phyloP scores from a whole-genome alignment of 2,888 invertebrate species.

The Agrilus cyanescens region DNA sequence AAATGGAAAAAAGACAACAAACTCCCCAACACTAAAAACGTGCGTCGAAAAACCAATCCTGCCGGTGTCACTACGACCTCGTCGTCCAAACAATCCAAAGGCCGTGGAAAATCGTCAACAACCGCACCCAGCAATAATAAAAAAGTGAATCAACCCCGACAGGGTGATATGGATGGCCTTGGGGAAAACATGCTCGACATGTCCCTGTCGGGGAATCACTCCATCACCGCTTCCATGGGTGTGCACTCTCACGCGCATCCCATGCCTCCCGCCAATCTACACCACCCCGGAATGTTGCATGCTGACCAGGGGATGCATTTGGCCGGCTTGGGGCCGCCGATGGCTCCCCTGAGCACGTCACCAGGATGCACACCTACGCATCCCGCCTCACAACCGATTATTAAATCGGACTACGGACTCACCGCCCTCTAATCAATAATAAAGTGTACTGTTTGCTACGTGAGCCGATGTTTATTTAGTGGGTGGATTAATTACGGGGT shows the following conservation, averaged over 20 bases:
- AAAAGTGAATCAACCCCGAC: conserved; percentile 39
- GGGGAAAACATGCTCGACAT: conserved; percentile 39
- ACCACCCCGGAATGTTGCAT: conserved; percentile 29
- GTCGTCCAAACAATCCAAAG: conserved; percentile 21
- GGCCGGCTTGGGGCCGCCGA: conserved; percentile 42
- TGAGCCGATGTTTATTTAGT: background rate
- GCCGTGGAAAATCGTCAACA: conserved; percentile 34
- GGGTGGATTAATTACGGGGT: no score
- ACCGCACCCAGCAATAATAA: conserved; percentile 41
- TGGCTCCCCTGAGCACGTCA: conserved; percentile 43
- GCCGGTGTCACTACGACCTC: conserved; percentile 54
- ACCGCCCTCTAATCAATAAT: conserved; percentile 57
- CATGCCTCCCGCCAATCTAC: conserved; percentile 30
- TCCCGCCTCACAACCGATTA: conserved; percentile 45
- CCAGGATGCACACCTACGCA: conserved; percentile 44
- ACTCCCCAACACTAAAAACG: conserved; percentile 71
- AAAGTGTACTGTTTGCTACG: conserved; percentile 17
- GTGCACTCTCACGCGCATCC: conserved; percentile 42
- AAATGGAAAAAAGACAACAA: conserved; percentile 85
- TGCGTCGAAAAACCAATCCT: conserved; percentile 64
- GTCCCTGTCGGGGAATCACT: conserved; percentile 31
- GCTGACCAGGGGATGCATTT: conserved; percentile 37
- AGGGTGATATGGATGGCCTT: conserved; percentile 44
- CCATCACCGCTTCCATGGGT: conserved; percentile 41
- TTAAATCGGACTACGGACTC: conserved; percentile 81